A percentile compares a stretch with the other conserved stretches of the same genome.
Conservation (phyloP, 2,113 vertebrate species). For the Hippocampus abdominalis region DNA sequence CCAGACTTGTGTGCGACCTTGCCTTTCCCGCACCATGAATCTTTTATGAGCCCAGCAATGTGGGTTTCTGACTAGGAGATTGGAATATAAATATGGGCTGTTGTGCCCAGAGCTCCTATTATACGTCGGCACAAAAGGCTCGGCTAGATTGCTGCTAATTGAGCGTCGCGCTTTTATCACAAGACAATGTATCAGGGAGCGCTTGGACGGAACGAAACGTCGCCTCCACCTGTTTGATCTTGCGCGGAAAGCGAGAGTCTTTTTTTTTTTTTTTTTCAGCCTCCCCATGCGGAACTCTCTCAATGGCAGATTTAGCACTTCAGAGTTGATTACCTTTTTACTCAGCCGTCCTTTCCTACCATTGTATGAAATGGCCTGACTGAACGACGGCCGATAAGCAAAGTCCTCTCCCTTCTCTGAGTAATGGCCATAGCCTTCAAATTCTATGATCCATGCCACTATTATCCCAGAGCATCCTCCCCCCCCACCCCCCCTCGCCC, state of each 20-base stretch:
- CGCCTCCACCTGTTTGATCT: constrained; percentile 29
- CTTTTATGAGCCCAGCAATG: constrained; percentile 77
- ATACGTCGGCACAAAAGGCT: constrained; percentile 63
- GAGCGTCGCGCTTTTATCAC: constrained; percentile 47
- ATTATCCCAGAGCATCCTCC: constrained; percentile 36
- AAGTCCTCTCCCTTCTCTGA: not conserved
- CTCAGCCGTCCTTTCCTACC: not conserved
- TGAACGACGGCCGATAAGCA: constrained; percentile 35
- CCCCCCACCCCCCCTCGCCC: constrained; percentile 7
- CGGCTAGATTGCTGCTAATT: constrained; percentile 53
- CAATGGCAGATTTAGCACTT: constrained; percentile 4
- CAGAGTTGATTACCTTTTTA: constrained; percentile 13
- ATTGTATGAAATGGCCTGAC: not conserved
- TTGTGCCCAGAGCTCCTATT: constrained; percentile 56
- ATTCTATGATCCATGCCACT: constrained; percentile 25
- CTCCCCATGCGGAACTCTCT: too few relatives aligned
- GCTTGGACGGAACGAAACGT: constrained; percentile 20
- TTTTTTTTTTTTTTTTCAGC: too few relatives aligned
- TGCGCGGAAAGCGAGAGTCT: not conserved
- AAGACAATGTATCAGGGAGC: constrained; percentile 33
- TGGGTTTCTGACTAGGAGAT: constrained; percentile 75
- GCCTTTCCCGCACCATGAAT: constrained; percentile 73
- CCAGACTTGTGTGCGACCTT: constrained; percentile 74
- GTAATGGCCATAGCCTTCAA: constrained; percentile 8
- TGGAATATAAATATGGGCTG: constrained; percentile 80